A percentile compares a stretch with the other conserved stretches of the same genome.
These are phyloP conservation scores for Laticauda laticaudata DNA, from an alignment of 2,113 vertebrate genomes.

Conservation along the genomic window DNA sequence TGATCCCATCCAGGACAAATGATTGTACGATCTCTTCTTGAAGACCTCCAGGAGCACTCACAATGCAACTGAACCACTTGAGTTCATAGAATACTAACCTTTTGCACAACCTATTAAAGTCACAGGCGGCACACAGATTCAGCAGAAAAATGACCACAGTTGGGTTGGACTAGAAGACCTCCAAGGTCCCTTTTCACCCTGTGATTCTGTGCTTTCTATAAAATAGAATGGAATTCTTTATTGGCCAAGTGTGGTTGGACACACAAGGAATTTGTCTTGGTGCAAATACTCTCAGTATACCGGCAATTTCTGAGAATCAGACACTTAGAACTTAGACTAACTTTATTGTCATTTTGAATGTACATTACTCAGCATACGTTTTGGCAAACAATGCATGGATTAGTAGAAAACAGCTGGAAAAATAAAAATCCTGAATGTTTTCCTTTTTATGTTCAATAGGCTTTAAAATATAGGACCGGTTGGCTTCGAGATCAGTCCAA, in stretches of 20 bases:
- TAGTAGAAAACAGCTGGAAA: not conserved
- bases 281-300: too few species aligned
- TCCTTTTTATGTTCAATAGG: slow-evolving; percentile 12
- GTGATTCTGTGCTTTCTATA: not conserved
- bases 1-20: not conserved
- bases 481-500: not conserved
- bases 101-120: not conserved
- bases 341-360: too few species aligned
- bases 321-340: too few species aligned
- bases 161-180: not conserved
- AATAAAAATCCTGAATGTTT: not conserved
- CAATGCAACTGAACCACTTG: not conserved
- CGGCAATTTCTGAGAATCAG: too few species aligned
- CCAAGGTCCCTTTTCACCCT: not conserved
- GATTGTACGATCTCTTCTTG: not conserved
- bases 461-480: not conserved
- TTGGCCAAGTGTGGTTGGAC: too few species aligned
- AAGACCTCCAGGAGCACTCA: not conserved
- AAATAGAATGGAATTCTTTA: too few species aligned
- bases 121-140: not conserved
- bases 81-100: not conserved
- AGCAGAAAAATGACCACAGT: not conserved
- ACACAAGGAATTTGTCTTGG: too few species aligned
- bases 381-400: not conserved
- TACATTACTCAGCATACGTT: too few species aligned